Base-by-base conservation (phyloP, 2,113 vertebrate genomes). In the Todiramphus saurophagus region DNA sequence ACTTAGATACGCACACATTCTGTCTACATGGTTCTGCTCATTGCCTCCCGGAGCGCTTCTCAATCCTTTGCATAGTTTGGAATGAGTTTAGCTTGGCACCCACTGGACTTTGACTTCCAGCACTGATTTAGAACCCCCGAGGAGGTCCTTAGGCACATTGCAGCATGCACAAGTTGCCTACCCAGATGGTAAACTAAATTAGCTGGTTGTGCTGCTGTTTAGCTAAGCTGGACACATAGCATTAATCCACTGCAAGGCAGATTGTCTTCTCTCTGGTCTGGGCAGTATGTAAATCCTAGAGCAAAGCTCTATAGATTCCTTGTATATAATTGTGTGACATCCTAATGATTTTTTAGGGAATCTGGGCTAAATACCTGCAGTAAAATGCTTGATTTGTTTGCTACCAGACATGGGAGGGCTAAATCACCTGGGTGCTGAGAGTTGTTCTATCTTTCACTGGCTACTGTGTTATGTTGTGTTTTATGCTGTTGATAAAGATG, bases 211-310 rank as follows among this genome's bases (percentile, higher is more conserved):
- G 2, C 64, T 92, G 80, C 58, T 94, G 33, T 68, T 94, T 59
- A 84, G 76, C 64, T 89, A 11, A 91, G 10, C 37, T 75, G 64
- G 80, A 72, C 83, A 83, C 72, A 55, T 50, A 5, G 3, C 20
- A 24, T 89, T 83, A 92, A 92, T 92, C 56, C 86, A 43, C 60
- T 72, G 73, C 75, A 82, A 81, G 89, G 72, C 69, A 89, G 76
- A 89, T 46, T 90, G 73, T 63, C 64, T 92, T 87, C 68, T 75
- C 21, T 86, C 60, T 68, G 60, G 3, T 81, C 55, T 92, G 55
- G 51, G 9, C 2, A 2, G 51, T 21, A 56, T 67, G 93, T 89
- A 87, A 86, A 72, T 86, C 59, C 80, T 83, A 14, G 10, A 86
- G 72, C 63, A 70, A 83, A 83, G 39, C 41, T 86, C 50, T 56